Base-by-base conservation (phyloP, 2,113 vertebrate genomes). In the Phycodurus eques region DNA sequence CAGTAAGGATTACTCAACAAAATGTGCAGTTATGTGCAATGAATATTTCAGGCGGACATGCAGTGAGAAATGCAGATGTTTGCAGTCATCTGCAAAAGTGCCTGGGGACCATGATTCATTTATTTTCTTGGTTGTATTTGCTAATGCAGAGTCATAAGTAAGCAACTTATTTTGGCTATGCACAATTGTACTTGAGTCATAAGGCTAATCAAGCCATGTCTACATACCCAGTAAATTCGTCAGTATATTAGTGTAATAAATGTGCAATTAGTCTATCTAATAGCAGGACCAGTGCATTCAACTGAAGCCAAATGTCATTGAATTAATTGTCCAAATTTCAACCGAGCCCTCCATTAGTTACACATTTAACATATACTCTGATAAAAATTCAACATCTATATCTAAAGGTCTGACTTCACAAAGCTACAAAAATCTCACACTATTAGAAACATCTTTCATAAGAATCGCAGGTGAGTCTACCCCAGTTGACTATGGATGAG, bases 151-250 rank as follows among this genome's bases (percentile, higher is more conserved):
- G 73, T 73, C 77, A 85, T 68, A 51, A 76, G 42, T 72, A 78
- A 68, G 72, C 44, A 60, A 74, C 54, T 17, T 42, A 56, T 33
- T 82, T 71, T 78, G 77, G 80, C 71, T 57, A 72, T 56, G 80
- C 72, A 79, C 62, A 73, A 74, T 76, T 82, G 75, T 74, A 43
- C 20, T 4, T 35, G 74, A 83, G 75, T 75, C 76, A 70, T 42
- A 62, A 76, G 73, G 75, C 75, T 70, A 77, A 83, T 84, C 53
- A 78, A 81, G 76, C 53, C 51, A 54, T 80, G 74, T 80, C 67
- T 80, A 67, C 70, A 72, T 69, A 73, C 4, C 59, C n/a, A 46
- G 44, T 66, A 66, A 66, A 66, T 66, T 66, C 27, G 42, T 66
- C 11, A 27, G 63, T 66, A 17, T 66, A 66, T 46, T 66, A 46